These are phyloP conservation scores for Esox masquinongy DNA, from an alignment of 2,797 vertebrate genomes.

Conservation along the genomic window DNA sequence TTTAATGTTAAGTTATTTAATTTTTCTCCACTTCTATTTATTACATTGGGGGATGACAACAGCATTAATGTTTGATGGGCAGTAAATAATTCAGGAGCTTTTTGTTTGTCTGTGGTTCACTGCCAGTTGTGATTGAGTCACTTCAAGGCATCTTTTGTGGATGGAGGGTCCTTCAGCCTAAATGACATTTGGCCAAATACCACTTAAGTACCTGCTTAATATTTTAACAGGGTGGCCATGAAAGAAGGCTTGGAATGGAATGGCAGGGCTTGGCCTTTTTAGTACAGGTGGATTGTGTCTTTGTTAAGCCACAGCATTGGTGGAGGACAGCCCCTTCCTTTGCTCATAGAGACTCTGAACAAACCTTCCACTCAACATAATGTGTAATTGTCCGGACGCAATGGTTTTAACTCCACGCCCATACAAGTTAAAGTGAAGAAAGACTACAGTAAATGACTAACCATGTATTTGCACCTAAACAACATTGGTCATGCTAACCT, in stretches of 20 bases:
- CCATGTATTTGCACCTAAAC: not conserved
- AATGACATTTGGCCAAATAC: conserved; percentile 83
- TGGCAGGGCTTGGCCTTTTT: conserved; percentile 7
- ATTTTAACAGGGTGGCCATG: conserved; percentile 76
- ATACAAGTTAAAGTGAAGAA: not conserved
- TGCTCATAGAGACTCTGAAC: not conserved
- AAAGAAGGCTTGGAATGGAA: conserved; percentile 53
- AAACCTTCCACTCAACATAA: conserved; percentile 13
- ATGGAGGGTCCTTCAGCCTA: conserved; percentile 79
- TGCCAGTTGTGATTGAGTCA: conserved; percentile 74
- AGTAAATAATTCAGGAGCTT: conserved; percentile 79
- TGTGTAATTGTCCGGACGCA: not conserved
- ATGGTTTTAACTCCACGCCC: not conserved
- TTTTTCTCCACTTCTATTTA: conserved; percentile 55
- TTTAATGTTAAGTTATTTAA: conserved; percentile 29
- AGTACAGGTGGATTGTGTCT: conserved; percentile 31
- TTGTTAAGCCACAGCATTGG: not conserved
- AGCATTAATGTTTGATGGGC: conserved; percentile 74
- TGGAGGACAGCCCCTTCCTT: conserved; percentile 5
- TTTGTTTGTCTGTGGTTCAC: conserved; percentile 70
- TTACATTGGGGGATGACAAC: conserved; percentile 75
- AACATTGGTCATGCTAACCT: not conserved
- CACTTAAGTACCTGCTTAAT: conserved; percentile 85
- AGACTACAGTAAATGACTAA: not conserved
- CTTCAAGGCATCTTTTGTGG: conserved; percentile 79